phyloP scores from a whole-genome alignment of 2,113 vertebrate genomes.

The Glaucidium brasilianum region DNA sequence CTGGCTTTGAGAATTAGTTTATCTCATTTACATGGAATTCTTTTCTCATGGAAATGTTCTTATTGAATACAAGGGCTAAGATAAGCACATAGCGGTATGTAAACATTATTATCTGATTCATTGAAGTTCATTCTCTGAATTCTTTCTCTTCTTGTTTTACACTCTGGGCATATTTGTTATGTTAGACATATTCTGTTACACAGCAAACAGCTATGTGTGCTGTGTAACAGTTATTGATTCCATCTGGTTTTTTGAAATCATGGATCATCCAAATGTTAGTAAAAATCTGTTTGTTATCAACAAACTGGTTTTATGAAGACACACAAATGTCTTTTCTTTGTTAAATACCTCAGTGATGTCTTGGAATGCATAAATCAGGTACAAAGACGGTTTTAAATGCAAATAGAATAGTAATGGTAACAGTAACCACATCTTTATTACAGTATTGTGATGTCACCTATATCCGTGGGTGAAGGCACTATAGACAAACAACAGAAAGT shows the following conservation, averaged over 20 bases:
- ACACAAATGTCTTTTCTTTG: neutral
- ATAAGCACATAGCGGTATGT: neutral
- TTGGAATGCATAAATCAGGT: neutral
- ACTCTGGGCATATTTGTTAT: constrained; percentile 40
- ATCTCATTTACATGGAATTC: neutral
- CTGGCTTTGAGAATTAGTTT: neutral
- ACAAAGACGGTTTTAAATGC: neutral
- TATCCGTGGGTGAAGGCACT: neutral
- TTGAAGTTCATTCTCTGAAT: neutral
- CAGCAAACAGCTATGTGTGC: constrained; percentile 55
- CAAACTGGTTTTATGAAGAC: constrained; percentile 37
- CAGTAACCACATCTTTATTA: neutral
- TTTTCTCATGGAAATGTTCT: neutral
- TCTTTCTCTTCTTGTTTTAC: constrained; percentile 18
- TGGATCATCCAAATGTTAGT: constrained; percentile 67
- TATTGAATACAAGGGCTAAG: neutral
- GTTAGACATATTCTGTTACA: constrained; percentile 43
- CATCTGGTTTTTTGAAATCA: constrained; percentile 72
- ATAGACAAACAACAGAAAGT: neutral
- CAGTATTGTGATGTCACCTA: neutral
- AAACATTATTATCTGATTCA: neutral
- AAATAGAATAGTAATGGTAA: neutral
- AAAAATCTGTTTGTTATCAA: constrained; percentile 74
- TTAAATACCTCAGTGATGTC: neutral
- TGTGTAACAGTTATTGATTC: constrained; percentile 60